Percentiles rank a stretch among this genome's conserved stretches.
Conservation (phyloP, 2,888 invertebrate species). For the Xestia c-nigrum region DNA sequence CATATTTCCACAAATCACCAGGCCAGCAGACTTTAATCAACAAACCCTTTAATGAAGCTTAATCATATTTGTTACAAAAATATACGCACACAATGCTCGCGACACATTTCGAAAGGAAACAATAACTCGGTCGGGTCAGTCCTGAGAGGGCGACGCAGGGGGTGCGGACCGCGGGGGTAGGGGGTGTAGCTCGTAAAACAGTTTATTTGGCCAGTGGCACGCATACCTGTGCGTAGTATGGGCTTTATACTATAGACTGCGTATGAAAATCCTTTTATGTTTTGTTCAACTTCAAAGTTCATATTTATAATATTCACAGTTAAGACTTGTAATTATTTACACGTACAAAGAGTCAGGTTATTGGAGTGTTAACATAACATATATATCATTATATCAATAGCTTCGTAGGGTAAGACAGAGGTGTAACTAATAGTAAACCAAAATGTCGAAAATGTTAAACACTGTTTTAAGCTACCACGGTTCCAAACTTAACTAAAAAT, state of each 20-base stretch:
- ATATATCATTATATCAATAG: too few species aligned
- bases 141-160: constrained; percentile 7
- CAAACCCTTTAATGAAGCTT: constrained; percentile 8
- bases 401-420: too few species aligned
- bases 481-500: too few species aligned
- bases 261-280: neutral
- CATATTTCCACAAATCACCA: neutral
- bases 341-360: neutral
- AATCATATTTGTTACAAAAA: constrained; percentile 29
- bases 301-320: neutral
- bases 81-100: constrained; percentile 23
- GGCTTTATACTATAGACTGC: neutral
- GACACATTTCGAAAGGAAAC: constrained; percentile 52
- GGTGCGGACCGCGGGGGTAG: neutral
- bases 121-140: constrained; percentile 37
- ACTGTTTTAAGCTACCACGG: too few species aligned
- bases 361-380: neutral
- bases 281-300: neutral
- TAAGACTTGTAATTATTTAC: neutral
- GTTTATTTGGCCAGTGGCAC: constrained; percentile 34
- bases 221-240: constrained; percentile 18
- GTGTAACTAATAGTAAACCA: too few species aligned
- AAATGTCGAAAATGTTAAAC: too few species aligned
- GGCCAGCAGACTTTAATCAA: neutral
- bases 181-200: constrained; percentile 43